Evolutionary conservation across 53 echinoderm and acorn worm species (phyloP).

Genomic region (Patiria pectinifera): DNA sequence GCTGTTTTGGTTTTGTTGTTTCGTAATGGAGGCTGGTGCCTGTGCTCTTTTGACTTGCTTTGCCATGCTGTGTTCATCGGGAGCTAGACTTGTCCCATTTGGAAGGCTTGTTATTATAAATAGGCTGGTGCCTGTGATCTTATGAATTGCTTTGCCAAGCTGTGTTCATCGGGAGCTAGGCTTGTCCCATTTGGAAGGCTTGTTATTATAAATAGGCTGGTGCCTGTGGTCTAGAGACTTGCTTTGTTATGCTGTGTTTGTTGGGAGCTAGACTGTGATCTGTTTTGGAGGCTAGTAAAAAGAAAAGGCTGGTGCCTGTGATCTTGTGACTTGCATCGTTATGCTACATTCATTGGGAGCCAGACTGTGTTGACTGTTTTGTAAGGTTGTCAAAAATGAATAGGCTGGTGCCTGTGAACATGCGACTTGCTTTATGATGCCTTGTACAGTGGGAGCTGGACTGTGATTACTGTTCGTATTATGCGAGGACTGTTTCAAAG

Average conservation of each 20-base stretch:
- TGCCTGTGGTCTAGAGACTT: neutral
- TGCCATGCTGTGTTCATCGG: too few species aligned
- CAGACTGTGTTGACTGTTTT: neutral
- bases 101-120: neutral
- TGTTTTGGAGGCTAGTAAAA: neutral
- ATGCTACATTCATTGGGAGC: too few species aligned
- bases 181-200: neutral
- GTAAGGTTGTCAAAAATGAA: neutral
- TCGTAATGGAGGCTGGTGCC: neutral
- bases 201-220: neutral
- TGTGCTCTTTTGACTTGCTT: neutral
- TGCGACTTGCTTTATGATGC: too few species aligned
- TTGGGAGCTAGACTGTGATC: neutral
- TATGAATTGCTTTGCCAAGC: neutral
- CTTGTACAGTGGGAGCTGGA: too few species aligned
- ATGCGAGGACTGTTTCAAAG: too few species aligned
- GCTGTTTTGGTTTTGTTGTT: neutral
- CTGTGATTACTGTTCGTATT: too few species aligned
- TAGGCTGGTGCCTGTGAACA: too few species aligned
- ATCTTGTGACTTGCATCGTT: neutral
- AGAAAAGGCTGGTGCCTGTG: neutral
- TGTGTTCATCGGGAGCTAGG: too few species aligned
- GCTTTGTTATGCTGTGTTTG: too few species aligned
- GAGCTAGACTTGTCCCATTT: neutral
- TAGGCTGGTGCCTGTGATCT: conserved; percentile 8